Percentiles rank a stretch among this genome's conserved stretches.
Conservation (phyloP, 2,797 vertebrate species). For the Smutsia temminckii region DNA sequence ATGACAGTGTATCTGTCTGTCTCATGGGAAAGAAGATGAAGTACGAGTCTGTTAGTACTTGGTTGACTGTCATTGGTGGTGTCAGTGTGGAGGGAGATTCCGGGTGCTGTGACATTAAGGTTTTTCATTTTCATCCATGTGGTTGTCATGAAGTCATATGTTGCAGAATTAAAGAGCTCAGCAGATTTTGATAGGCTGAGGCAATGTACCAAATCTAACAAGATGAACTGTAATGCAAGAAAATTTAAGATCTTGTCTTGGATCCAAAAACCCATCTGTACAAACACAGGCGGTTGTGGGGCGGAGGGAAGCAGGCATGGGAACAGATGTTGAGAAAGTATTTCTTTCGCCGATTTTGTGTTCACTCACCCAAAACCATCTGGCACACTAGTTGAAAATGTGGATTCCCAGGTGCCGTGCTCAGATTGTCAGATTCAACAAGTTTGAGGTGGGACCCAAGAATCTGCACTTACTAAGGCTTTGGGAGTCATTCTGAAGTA, state of each 20-base stretch:
- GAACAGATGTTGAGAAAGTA: not conserved
- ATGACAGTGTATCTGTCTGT: not conserved
- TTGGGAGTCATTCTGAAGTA: not conserved
- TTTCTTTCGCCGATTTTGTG: not conserved
- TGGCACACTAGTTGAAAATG: not conserved
- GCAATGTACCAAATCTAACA: not conserved
- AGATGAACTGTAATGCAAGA: constrained; percentile 2
- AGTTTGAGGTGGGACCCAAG: not conserved
- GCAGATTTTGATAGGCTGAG: not conserved
- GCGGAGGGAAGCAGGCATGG: not conserved
- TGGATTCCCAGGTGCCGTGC: not conserved
- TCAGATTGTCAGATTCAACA: not conserved
- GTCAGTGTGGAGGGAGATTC: not conserved
- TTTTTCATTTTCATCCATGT: not conserved
- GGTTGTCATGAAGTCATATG: constrained; percentile 15
- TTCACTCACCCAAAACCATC: not conserved
- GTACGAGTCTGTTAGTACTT: not conserved
- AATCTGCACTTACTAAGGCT: constrained; percentile 4
- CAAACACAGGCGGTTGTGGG: not conserved
- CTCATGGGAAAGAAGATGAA: not conserved
- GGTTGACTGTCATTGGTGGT: not conserved
- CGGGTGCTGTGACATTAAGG: not conserved
- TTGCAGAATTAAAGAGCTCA: constrained; percentile 1
- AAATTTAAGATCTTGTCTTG: constrained; percentile 28
- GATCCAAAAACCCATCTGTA: not conserved